Evolutionary conservation across 2,797 vertebrate genomes (phyloP).

Genomic region (Anguilla megastoma): DNA sequence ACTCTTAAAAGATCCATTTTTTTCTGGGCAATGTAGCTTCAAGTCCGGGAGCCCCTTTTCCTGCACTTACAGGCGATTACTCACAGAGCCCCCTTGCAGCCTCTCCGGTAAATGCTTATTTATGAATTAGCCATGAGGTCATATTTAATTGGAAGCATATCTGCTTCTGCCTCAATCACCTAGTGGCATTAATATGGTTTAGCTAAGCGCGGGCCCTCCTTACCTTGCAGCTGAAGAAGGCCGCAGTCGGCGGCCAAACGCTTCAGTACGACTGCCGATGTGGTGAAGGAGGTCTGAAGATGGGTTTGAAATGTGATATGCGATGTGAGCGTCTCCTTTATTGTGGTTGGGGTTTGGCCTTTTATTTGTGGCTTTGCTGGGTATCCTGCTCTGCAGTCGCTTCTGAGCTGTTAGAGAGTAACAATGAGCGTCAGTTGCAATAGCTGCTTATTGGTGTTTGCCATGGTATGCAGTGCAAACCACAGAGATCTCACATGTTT

Average conservation of each 20-base stretch:
- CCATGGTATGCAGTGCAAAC: slow-evolving; percentile 42
- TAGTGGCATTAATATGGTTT: slow-evolving; percentile 25
- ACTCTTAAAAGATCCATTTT: slow-evolving; percentile 16
- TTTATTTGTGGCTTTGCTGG: background rate
- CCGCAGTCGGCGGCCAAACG: background rate
- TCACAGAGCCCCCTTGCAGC: slow-evolving; percentile 5
- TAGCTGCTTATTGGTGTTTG: background rate
- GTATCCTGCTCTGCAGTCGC: background rate
- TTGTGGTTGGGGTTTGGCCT: background rate
- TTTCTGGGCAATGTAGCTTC: slow-evolving; percentile 3
- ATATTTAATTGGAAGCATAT: slow-evolving; percentile 34
- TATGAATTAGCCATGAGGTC: slow-evolving; percentile 42
- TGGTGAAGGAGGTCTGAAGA: background rate
- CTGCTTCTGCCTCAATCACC: slow-evolving; percentile 28
- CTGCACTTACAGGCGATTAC: slow-evolving; percentile 17
- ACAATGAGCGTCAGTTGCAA: background rate
- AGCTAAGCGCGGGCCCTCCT: slow-evolving; percentile 5
- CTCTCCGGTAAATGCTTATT: slow-evolving; percentile 30
- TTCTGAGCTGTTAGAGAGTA: background rate
- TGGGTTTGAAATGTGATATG: background rate
- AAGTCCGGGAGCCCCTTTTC: background rate
- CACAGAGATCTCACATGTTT: slow-evolving; percentile 59
- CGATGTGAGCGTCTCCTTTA: slow-evolving; percentile 10
- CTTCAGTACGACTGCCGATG: background rate
- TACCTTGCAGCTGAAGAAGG: background rate